Evolutionary conservation across 1,140 invertebrate species (phyloP).

Genomic region (Meloidogyne exigua): DNA sequence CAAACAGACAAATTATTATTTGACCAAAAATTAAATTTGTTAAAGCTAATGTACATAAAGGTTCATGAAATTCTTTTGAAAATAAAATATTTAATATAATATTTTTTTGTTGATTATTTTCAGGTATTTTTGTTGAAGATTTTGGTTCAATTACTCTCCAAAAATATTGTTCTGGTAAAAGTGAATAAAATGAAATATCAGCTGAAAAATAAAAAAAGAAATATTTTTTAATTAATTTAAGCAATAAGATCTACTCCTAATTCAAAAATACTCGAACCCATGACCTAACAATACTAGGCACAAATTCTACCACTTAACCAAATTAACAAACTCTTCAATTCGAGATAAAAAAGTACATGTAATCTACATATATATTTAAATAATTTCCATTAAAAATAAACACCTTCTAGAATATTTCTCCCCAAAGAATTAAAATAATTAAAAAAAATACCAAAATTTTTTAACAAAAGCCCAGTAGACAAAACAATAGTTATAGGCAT

Average conservation of each 20-base stretch:
- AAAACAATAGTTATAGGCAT: slow-evolving; percentile 34
- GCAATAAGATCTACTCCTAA: too few species aligned
- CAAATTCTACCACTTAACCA: too few species aligned
- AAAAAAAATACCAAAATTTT: slow-evolving; percentile 21
- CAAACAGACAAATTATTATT: background rate
- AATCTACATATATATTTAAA: too few species aligned
- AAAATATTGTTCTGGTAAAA: slow-evolving; percentile 6
- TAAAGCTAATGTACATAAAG: slow-evolving; percentile 25
- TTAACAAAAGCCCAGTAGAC: slow-evolving; percentile 28
- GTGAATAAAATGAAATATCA: slow-evolving; percentile 10
- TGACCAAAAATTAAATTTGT: background rate
- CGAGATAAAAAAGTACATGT: too few species aligned
- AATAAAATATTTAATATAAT: slow-evolving; percentile 7
- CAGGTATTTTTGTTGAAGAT: background rate
- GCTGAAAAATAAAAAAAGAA: background rate
- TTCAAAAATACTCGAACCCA: too few species aligned
- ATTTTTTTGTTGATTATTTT: background rate
- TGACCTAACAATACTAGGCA: too few species aligned
- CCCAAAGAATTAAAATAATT: slow-evolving; percentile 7
- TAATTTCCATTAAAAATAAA: too few species aligned
- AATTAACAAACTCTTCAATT: too few species aligned
- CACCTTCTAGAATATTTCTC: too few species aligned
- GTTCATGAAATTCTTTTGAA: slow-evolving; percentile 20
- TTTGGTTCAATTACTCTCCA: background rate
- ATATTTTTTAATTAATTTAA: background rate